Conservation (phyloP, 37 sponge, comb jelly and placozoan genomes). For the Haliclona indistincta region DNA sequence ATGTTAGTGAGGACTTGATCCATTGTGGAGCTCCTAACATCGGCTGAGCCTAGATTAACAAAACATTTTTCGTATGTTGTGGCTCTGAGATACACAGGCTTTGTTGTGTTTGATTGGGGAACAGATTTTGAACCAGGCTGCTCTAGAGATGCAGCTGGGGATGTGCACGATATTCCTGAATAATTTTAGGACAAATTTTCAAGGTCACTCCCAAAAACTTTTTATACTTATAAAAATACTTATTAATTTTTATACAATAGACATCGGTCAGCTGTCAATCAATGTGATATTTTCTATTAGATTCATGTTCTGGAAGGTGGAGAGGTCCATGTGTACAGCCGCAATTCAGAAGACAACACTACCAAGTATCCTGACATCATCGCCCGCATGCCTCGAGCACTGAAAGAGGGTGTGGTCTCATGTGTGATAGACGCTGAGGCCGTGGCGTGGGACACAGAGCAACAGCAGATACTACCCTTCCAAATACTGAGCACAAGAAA, state of each 20-base stretch:
- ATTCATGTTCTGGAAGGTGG: conserved; percentile 87
- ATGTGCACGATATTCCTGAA: no score
- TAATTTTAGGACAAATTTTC: no score
- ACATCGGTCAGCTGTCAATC: background rate
- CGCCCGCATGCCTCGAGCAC: conserved; percentile 81
- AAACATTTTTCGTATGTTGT: no score
- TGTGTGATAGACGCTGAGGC: conserved; percentile 95
- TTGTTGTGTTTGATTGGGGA: no score
- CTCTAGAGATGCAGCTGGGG: no score
- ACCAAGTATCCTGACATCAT: conserved; percentile 96
- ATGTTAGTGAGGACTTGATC: no score
- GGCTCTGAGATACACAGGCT: no score
- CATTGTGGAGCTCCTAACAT: no score
- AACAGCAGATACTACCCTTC: conserved; percentile 91
- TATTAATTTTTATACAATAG: background rate
- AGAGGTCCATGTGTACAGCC: conserved; percentile 69
- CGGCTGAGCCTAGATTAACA: no score
- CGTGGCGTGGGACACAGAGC: conserved; percentile 96
- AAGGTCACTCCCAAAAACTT: no score
- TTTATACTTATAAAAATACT: background rate
- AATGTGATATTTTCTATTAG: conserved; percentile 19
- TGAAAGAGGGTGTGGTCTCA: conserved; percentile 57
- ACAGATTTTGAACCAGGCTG: no score
- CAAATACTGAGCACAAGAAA: conserved; percentile 96
- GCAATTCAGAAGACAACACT: conserved; percentile 97